Evolutionary conservation across 2,113 vertebrate species (phyloP).

Genomic region (Tricholaema leucomelas): DNA sequence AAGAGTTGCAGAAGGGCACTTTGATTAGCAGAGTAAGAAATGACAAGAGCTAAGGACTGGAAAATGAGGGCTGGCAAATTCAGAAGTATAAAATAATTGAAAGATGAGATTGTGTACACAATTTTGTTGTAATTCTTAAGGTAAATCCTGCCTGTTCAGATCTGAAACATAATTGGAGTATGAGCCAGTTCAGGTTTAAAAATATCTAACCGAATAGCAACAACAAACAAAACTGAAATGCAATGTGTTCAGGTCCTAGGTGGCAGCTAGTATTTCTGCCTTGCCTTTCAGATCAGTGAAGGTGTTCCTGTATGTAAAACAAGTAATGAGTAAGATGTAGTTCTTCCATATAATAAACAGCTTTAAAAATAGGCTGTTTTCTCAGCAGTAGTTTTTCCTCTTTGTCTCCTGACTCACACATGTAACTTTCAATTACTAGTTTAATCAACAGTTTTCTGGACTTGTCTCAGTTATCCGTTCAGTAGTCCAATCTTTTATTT

Average conservation of each 20-base stretch:
- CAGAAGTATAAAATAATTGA: slow-evolving; percentile 20
- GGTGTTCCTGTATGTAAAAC: not conserved
- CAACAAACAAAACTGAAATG: not conserved
- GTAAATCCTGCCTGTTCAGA: not conserved
- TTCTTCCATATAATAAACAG: not conserved
- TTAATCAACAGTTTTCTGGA: not conserved
- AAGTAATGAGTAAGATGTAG: not conserved
- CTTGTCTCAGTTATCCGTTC: not conserved
- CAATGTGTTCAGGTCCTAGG: not conserved
- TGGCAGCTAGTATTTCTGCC: not conserved
- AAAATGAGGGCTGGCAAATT: slow-evolving; percentile 23
- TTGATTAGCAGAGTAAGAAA: not conserved
- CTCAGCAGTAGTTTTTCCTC: not conserved
- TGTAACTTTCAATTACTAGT: not conserved
- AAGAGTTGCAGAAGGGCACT: not conserved
- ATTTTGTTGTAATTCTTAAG: not conserved
- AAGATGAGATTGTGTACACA: not conserved
- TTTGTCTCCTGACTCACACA: not conserved
- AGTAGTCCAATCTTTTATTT: not conserved
- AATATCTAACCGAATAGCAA: not conserved
- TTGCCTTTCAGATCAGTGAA: not conserved
- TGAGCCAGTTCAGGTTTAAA: not conserved
- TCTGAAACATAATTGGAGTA: not conserved
- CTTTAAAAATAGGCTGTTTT: not conserved
- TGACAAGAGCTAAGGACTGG: not conserved